Evolutionary conservation across 2,888 invertebrate genomes (phyloP).

Genomic region (Beris morrisii): DNA sequence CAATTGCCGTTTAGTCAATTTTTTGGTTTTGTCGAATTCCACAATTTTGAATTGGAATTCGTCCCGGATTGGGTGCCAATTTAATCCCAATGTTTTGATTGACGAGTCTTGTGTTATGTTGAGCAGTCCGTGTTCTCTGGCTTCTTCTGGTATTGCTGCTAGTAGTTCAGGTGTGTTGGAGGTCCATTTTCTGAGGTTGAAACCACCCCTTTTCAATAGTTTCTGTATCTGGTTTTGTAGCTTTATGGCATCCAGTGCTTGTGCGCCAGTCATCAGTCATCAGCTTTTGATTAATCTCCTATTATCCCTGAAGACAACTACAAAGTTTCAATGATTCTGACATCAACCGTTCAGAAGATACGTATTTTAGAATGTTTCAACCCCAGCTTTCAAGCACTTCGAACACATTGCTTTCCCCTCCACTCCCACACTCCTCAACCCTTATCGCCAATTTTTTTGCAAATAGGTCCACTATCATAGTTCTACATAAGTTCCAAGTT

Average conservation of each 20-base stretch:
- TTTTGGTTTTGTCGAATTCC: not conserved
- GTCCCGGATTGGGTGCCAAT: slow-evolving; percentile 14
- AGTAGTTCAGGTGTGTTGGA: slow-evolving; percentile 34
- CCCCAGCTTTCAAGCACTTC: too few relatives aligned
- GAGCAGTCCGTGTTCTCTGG: slow-evolving; percentile 5
- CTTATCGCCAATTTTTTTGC: too few relatives aligned
- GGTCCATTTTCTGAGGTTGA: slow-evolving; percentile 38
- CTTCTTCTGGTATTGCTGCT: slow-evolving; percentile 19
- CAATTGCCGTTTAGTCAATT: slow-evolving; percentile 4
- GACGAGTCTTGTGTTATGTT: not conserved
- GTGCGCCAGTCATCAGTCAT: slow-evolving; percentile 40
- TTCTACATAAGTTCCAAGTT: too few relatives aligned
- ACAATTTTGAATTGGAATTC: slow-evolving; percentile 1
- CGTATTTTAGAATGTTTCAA: too few relatives aligned
- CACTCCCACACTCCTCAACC: too few relatives aligned
- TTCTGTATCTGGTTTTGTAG: slow-evolving; percentile 31
- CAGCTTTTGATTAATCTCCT: too few relatives aligned
- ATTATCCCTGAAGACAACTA: too few relatives aligned
- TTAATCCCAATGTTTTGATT: slow-evolving; percentile 15
- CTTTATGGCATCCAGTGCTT: slow-evolving; percentile 33
- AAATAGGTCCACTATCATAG: too few relatives aligned
- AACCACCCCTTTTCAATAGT: slow-evolving; percentile 28
- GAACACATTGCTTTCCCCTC: too few relatives aligned
- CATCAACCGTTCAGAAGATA: too few relatives aligned
- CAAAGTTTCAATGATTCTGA: too few relatives aligned